A percentile compares a stretch with the other conserved stretches of the same genome.
phyloP scores from a whole-genome alignment of 2,113 vertebrate genomes.

The Camelus bactrianus region DNA sequence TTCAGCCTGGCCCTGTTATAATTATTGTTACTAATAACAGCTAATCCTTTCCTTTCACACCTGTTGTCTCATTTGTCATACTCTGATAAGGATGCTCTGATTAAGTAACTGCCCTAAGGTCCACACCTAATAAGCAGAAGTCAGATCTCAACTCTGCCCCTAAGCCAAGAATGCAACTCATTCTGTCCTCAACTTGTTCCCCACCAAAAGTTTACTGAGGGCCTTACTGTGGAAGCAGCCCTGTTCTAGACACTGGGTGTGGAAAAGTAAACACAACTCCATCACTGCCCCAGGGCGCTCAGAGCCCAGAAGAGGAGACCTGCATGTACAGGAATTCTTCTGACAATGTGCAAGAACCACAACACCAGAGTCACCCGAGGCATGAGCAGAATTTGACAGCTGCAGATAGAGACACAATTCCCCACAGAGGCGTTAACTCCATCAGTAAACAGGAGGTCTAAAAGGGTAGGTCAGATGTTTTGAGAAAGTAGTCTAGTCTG shows the following conservation, averaged over 20 bases:
- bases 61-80: background rate
- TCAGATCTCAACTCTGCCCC: slow-evolving; percentile 18
- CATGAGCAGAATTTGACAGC: background rate
- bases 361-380: background rate
- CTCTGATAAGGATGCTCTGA: background rate
- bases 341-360: background rate
- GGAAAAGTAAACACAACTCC: background rate
- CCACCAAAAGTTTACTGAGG: background rate
- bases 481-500: background rate
- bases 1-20: slow-evolving; percentile 10
- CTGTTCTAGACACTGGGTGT: background rate
- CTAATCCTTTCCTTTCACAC: background rate
- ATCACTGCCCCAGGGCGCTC: background rate
- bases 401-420: background rate
- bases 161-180: background rate
- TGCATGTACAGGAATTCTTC: accelerated
- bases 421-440: background rate
- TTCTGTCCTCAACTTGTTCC: background rate
- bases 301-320: background rate
- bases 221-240: background rate
- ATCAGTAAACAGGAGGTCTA: background rate
- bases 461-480: background rate
- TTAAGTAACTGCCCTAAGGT: slow-evolving; percentile 27
- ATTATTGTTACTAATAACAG: slow-evolving; percentile 53
- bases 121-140: slow-evolving; percentile 52